Conservation (phyloP, 1,140 invertebrate species). For the Lasaia peninsularis region DNA sequence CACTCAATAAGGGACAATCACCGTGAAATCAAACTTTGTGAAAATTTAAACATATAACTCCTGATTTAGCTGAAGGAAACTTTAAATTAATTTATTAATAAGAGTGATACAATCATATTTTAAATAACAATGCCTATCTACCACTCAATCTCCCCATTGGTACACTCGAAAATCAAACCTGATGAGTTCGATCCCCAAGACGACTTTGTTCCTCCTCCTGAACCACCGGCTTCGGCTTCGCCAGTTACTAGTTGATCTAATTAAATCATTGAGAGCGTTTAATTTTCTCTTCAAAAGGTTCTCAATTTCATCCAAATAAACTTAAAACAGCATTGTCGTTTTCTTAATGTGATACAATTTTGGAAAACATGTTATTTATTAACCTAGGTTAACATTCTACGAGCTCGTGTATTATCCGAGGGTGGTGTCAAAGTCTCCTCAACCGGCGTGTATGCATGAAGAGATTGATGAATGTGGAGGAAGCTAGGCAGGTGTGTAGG, state of each 20-base stretch:
- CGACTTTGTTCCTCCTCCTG: slow-evolving; percentile 47
- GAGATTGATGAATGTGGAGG: too few species aligned
- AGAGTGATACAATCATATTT: not conserved
- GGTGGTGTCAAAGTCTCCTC: too few species aligned
- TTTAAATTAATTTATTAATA: slow-evolving; percentile 9
- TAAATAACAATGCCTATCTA: not conserved
- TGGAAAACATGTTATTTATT: too few species aligned
- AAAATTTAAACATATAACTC: not conserved
- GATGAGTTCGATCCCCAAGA: slow-evolving; percentile 57
- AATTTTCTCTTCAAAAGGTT: not conserved
- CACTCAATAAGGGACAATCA: not conserved
- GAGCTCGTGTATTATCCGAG: too few species aligned
- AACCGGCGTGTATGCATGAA: too few species aligned
- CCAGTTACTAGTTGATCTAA: slow-evolving; percentile 70
- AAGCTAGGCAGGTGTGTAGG: too few species aligned
- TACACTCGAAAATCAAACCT: slow-evolving; percentile 48
- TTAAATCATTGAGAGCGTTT: slow-evolving; percentile 9
- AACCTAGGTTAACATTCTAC: too few species aligned
- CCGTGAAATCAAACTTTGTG: not conserved
- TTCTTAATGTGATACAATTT: too few species aligned
- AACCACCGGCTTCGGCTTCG: slow-evolving; percentile 50
- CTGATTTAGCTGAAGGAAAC: too few species aligned
- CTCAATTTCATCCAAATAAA: too few species aligned
- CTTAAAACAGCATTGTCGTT: too few species aligned
- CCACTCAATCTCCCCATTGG: not conserved